phyloP scores from a whole-genome alignment of 2,888 invertebrate genomes.

The Nephrotoma guestfalica region DNA sequence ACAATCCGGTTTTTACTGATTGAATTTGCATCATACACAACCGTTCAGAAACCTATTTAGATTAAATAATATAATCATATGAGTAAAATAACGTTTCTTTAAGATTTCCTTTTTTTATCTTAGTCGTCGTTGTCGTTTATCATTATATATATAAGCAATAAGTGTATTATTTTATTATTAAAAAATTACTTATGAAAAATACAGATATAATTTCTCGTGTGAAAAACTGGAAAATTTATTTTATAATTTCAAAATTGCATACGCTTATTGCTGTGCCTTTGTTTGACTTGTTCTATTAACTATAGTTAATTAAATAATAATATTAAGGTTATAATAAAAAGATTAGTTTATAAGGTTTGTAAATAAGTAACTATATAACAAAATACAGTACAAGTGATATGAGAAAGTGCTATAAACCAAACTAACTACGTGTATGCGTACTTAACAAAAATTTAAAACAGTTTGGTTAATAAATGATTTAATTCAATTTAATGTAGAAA shows the following conservation, averaged over 20 bases:
- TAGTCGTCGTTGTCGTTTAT: neutral
- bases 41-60: neutral
- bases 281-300: neutral
- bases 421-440: too few relatives aligned
- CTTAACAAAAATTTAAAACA: neutral
- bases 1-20: neutral
- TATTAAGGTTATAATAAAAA: neutral
- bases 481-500: neutral
- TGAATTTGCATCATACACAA: neutral
- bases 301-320: neutral
- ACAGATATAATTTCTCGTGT: neutral
- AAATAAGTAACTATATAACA: neutral
- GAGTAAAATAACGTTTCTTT: neutral
- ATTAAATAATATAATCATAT: neutral
- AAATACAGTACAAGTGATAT: neutral
- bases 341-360: neutral
- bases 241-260: neutral
- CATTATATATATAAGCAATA: neutral
- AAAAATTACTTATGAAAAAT: neutral
- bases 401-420: neutral
- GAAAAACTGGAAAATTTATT: neutral
- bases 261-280: neutral
- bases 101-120: neutral
- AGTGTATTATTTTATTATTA: neutral
- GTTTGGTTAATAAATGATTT: neutral